A percentile compares a stretch with the other conserved stretches of the same genome.
Conservation (phyloP, 1,140 invertebrate species). For the Alviniconcha marisindica region DNA sequence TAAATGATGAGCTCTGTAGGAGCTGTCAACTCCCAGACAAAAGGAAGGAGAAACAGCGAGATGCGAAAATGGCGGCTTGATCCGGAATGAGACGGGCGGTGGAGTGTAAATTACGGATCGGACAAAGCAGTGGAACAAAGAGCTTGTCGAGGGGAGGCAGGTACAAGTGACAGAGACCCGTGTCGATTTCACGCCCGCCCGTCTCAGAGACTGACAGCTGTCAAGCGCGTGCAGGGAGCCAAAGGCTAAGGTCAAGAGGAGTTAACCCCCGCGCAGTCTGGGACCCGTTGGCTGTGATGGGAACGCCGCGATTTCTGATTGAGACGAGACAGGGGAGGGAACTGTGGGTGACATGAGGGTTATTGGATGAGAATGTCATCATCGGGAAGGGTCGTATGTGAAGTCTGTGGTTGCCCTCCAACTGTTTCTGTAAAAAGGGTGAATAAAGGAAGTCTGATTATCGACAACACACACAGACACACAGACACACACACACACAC, state of each 20-base stretch:
- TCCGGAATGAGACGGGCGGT: not conserved
- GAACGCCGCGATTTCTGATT: slow-evolving; percentile 4
- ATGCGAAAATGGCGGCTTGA: not conserved
- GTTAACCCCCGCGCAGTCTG: slow-evolving; percentile 11
- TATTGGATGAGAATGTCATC: too few relatives aligned
- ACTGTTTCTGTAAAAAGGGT: too few relatives aligned
- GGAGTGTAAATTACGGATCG: slow-evolving; percentile 26
- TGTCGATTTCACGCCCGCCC: slow-evolving; percentile 27
- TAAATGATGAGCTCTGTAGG: not conserved
- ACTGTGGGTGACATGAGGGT: not conserved
- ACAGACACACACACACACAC: too few relatives aligned
- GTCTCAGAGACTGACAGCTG: slow-evolving; percentile 34
- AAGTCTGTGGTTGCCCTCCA: too few relatives aligned
- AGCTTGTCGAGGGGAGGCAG: not conserved
- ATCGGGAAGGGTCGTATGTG: too few relatives aligned
- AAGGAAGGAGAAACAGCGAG: not conserved
- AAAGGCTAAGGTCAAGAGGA: slow-evolving; percentile 20
- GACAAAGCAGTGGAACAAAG: slow-evolving; percentile 31
- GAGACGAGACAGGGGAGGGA: not conserved
- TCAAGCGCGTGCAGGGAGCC: slow-evolving; percentile 29
- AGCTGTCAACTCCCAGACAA: slow-evolving; percentile 9
- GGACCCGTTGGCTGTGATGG: slow-evolving; percentile 1
- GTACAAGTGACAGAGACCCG: slow-evolving; percentile 25
- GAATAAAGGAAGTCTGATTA: too few relatives aligned
- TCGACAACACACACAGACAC: too few relatives aligned